Conservation (phyloP, 2,888 invertebrate genomes). For the Cheilosia urbana region DNA sequence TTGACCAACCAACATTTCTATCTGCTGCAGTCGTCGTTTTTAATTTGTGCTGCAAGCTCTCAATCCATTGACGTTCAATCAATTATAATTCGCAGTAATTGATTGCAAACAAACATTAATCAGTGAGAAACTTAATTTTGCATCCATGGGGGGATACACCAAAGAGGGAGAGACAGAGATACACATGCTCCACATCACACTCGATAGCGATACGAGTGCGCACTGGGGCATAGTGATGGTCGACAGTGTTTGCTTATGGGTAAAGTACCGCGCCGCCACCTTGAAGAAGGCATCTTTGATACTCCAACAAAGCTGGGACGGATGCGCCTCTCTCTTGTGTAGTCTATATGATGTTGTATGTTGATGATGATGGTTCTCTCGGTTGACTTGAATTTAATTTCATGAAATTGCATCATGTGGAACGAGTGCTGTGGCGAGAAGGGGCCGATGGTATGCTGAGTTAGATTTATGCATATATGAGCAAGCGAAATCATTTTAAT, state of each 20-base stretch:
- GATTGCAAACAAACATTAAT: conserved; percentile 75
- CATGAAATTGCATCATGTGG: conserved; percentile 73
- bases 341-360: conserved; percentile 3
- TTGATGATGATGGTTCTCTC: conserved; percentile 54
- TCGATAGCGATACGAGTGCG: conserved; percentile 23
- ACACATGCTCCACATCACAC: conserved; percentile 50
- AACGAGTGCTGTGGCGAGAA: conserved; percentile 38
- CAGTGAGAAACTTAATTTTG: conserved; percentile 75
- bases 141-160: conserved; percentile 21
- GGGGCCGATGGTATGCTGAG: conserved; percentile 48
- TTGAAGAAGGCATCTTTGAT: conserved; percentile 60
- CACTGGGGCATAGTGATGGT: not conserved
- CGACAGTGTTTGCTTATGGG: conserved; percentile 50
- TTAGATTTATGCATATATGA: conserved; percentile 66
- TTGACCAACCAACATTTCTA: conserved; percentile 50
- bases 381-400: conserved; percentile 72
- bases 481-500: conserved; percentile 67
- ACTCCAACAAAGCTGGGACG: conserved; percentile 62
- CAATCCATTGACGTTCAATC: conserved; percentile 56
- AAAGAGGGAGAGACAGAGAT: not conserved
- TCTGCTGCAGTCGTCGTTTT: conserved; percentile 12
- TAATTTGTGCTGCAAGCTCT: conserved; percentile 49
- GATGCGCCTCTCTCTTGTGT: conserved; percentile 47
- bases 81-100: conserved; percentile 71
- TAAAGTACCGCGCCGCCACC: conserved; percentile 50